Conservation (phyloP, 2,888 invertebrate genomes). For the Drosophila nr. fundita region DNA sequence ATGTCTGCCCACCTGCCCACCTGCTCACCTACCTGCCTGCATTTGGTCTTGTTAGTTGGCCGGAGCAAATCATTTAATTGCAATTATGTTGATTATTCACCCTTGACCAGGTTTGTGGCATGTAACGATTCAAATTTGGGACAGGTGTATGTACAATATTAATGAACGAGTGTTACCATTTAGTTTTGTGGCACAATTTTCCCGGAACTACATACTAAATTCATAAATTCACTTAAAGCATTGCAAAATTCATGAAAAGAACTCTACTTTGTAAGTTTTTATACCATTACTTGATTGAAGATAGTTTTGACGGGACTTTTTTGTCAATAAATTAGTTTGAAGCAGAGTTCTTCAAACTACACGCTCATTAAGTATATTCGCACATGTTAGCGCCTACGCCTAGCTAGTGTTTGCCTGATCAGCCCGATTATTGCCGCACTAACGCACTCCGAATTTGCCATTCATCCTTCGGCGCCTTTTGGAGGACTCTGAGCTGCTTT, state of each 20-base stretch:
- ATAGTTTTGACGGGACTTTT: not conserved
- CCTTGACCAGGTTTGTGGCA: not conserved
- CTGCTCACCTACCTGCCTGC: slow-evolving; percentile 1
- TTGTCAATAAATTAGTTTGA: not conserved
- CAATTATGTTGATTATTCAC: slow-evolving; percentile 35
- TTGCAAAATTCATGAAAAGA: not conserved
- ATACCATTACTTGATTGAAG: not conserved
- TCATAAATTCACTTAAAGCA: not conserved
- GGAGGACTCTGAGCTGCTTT: slow-evolving; percentile 39
- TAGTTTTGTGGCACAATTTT: not conserved
- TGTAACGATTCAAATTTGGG: slow-evolving; percentile 1
- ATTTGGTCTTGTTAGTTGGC: not conserved
- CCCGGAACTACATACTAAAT: not conserved
- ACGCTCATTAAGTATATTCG: not conserved
- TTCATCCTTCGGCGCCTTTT: slow-evolving; percentile 44
- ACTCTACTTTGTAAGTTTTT: not conserved
- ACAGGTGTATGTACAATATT: slow-evolving; percentile 4
- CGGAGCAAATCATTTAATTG: slow-evolving; percentile 31
- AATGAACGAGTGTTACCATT: not conserved
- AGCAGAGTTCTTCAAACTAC: not conserved
- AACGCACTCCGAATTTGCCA: slow-evolving; percentile 31
- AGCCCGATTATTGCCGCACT: slow-evolving; percentile 49
- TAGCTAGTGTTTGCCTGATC: slow-evolving; percentile 30
- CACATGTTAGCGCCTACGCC: not conserved
- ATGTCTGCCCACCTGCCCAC: not conserved